These are phyloP conservation scores for Platichthys flesus DNA, from an alignment of 2,113 vertebrate genomes.

Conservation along the genomic window DNA sequence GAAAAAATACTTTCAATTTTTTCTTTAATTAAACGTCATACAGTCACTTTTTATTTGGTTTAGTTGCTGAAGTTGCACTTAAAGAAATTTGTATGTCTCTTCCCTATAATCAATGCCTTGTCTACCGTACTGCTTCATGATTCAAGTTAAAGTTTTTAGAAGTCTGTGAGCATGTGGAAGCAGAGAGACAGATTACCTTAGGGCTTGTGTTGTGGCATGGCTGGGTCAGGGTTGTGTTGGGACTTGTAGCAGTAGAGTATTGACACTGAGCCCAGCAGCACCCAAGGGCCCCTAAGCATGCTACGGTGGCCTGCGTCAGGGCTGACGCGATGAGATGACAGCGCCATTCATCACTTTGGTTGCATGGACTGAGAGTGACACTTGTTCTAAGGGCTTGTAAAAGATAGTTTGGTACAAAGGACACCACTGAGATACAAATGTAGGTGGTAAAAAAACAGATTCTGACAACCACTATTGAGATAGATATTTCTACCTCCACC, in stretches of 20 bases:
- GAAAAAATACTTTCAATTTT: neutral
- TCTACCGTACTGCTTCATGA: slow-evolving; percentile 32
- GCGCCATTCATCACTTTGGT: slow-evolving; percentile 68
- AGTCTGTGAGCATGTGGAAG: slow-evolving; percentile 41
- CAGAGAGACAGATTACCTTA: slow-evolving; percentile 61
- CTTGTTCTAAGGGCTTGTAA: neutral
- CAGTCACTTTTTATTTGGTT: neutral
- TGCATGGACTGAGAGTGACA: neutral
- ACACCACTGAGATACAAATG: neutral
- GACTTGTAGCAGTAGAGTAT: slow-evolving; percentile 71
- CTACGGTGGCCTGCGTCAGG: slow-evolving; percentile 70
- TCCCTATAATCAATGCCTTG: slow-evolving; percentile 10
- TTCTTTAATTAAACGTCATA: neutral
- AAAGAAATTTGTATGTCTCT: neutral
- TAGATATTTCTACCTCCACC: too few species aligned
- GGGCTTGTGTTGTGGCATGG: slow-evolving; percentile 62
- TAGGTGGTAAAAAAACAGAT: neutral
- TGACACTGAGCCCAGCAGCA: slow-evolving; percentile 61
- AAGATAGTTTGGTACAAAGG: neutral
- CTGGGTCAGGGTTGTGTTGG: slow-evolving; percentile 68
- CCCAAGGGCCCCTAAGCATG: slow-evolving; percentile 37
- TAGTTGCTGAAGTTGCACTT: slow-evolving; percentile 10
- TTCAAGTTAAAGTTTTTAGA: slow-evolving; percentile 39
- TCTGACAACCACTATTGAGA: too few species aligned
- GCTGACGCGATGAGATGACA: slow-evolving; percentile 67